Conservation (phyloP, 2,797 vertebrate genomes). For the Acridotheres tristis region DNA sequence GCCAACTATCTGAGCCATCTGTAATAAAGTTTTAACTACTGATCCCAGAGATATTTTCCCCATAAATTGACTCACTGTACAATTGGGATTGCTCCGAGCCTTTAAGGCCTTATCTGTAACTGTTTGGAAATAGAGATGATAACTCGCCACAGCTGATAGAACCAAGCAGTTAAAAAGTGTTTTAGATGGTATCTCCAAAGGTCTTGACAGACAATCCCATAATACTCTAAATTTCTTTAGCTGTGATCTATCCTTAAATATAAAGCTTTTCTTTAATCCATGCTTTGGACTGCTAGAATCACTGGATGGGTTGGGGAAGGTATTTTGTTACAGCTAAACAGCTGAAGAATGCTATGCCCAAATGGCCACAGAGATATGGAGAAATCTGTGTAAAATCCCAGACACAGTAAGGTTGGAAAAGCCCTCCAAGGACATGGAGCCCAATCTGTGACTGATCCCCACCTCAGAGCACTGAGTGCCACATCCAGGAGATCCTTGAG, state of each 20-base stretch:
- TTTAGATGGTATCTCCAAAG: background rate
- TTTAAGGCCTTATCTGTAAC: conserved; percentile 39
- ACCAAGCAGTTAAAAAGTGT: conserved; percentile 40
- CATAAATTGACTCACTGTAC: conserved; percentile 19
- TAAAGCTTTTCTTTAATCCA: background rate
- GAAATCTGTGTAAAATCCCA: background rate
- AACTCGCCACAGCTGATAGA: conserved; percentile 1
- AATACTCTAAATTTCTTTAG: conserved; percentile 17
- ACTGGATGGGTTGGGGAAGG: background rate
- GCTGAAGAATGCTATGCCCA: background rate
- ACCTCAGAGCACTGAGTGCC: background rate
- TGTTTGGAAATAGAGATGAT: background rate
- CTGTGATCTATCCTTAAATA: conserved; percentile 11
- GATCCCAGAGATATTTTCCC: conserved; percentile 42
- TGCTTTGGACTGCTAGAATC: background rate
- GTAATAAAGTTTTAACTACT: conserved; percentile 50
- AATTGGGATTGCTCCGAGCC: conserved; percentile 35
- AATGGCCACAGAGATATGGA: background rate
- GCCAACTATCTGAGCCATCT: conserved; percentile 22
- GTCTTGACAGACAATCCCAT: background rate
- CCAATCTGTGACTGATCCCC: background rate
- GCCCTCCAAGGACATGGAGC: background rate
- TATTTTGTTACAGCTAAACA: background rate
- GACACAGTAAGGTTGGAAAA: background rate
- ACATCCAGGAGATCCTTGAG: background rate